Percentiles rank a stretch among this genome's conserved stretches.
Evolutionary conservation across 92 coral and sea anemone species (phyloP).

Genomic region (Epizoanthus stellaris): DNA sequence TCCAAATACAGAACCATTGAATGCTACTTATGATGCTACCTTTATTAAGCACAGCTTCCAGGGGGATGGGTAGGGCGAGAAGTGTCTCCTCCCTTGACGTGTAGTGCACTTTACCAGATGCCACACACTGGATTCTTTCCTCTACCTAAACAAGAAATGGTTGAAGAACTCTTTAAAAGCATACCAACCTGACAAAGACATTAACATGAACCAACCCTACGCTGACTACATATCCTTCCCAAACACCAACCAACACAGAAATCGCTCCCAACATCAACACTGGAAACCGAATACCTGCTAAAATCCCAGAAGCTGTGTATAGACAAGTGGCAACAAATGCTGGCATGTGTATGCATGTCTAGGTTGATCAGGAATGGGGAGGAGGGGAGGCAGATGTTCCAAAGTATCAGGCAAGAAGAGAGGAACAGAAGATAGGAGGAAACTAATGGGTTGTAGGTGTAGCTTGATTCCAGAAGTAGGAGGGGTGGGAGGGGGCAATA

Average conservation of each 20-base stretch:
- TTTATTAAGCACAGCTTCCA: conserved; percentile 93
- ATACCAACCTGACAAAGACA: background rate
- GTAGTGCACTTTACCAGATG: conserved; percentile 90
- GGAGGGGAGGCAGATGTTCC: too few relatives aligned
- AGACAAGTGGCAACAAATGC: too few relatives aligned
- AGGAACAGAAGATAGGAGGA: background rate
- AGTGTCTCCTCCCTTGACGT: conserved; percentile 83
- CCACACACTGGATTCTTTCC: conserved; percentile 88
- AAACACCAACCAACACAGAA: background rate
- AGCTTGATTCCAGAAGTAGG: too few relatives aligned
- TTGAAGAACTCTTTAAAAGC: background rate
- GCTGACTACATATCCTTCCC: background rate
- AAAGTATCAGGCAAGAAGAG: too few relatives aligned
- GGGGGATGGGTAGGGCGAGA: conserved; percentile 81
- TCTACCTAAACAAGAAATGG: conserved; percentile 69
- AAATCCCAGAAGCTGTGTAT: too few relatives aligned
- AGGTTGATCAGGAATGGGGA: too few relatives aligned
- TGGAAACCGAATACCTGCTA: too few relatives aligned
- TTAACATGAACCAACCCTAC: background rate
- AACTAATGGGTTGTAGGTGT: background rate
- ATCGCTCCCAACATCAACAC: background rate
- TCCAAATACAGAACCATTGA: too few relatives aligned
- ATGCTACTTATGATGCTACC: conserved; percentile 47
- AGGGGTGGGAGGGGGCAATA: too few relatives aligned
- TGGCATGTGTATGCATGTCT: too few relatives aligned